phyloP scores from a whole-genome alignment of 2,797 vertebrate species.

The Meda fulgida region DNA sequence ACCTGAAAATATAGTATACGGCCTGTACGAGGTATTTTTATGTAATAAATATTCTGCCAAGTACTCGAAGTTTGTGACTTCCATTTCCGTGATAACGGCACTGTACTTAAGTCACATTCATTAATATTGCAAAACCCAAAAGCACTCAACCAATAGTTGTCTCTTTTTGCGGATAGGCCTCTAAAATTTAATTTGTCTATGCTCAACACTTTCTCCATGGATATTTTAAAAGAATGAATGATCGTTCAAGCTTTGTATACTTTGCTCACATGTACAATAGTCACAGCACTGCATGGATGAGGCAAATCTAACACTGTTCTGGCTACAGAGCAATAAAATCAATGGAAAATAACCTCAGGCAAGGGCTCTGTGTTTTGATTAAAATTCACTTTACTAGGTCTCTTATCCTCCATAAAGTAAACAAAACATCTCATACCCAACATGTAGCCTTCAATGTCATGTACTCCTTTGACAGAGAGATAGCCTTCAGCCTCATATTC shows the following conservation, averaged over 20 bases:
- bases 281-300: background rate
- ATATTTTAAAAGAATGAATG: slow-evolving; percentile 13
- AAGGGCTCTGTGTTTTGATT: slow-evolving; percentile 36
- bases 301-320: background rate
- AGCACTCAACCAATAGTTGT: slow-evolving; percentile 28
- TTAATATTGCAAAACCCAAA: slow-evolving; percentile 29
- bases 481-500: slow-evolving; percentile 28
- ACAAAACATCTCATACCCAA: slow-evolving; percentile 43
- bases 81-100: background rate
- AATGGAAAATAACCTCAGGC: slow-evolving; percentile 49
- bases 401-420: slow-evolving; percentile 49
- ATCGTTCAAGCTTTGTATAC: background rate
- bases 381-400: slow-evolving; percentile 49
- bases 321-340: slow-evolving; percentile 26
- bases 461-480: slow-evolving; percentile 34
- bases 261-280: background rate
- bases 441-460: slow-evolving; percentile 28
- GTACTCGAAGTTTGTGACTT: slow-evolving; percentile 8
- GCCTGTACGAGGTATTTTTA: background rate
- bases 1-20: background rate
- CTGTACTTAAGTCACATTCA: slow-evolving; percentile 27
- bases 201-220: slow-evolving; percentile 9
- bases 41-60: slow-evolving; percentile 13
- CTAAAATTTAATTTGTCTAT: background rate
- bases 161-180: background rate